Evolutionary conservation across 1,140 invertebrate species (phyloP), one percentile per base, ranked within the genome.

Genomic region (Pseudomyrmex dendroicus): DNA sequence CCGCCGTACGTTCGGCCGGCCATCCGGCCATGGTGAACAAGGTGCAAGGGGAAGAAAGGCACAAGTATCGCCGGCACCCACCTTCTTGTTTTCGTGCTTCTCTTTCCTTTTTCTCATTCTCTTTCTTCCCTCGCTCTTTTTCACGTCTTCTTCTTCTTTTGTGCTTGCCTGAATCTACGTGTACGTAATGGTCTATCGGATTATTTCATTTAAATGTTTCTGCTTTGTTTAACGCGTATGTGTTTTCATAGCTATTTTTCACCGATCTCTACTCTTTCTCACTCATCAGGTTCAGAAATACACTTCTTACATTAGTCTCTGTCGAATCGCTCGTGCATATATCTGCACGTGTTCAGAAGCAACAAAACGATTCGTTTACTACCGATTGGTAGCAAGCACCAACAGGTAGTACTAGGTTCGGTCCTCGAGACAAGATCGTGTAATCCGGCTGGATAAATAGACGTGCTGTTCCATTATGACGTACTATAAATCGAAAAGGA

Each of bases 41-140:
- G 76, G 76, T 70, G 76, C 77, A 74, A 88, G 62, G 66, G 76
- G 83, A 86, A 91, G 88, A 83, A 80, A 74, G 82, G 61, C 57
- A 52, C 57, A 61, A 35, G 72, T 59, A 80, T 70, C 56, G 77
- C 83, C 44, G 62, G 62, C 83, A 88, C 77, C 68, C 59, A 73
- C 73, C 83, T 67, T 59, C 63, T 83, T 62, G 56, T 25, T 74
- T 82, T 67, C 62, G 22, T 77, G 10, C 35, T 17, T 15, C 82
- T 84, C 56, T 35, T 48, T 20, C 13, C 61, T 52, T 59, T 17
- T 12, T 17, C 20, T 15, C 57, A 5, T 15, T 59, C 52, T 74
- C 48, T 59, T 68, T 59, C 82, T 83, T 73, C 80, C 74, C 83
- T 76, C n/a, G 44, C 15, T 48, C 20, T 54, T 4, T 13, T 52